Evolutionary conservation across 2,797 vertebrate species (phyloP).

Genomic region (Pteropus rufus): DNA sequence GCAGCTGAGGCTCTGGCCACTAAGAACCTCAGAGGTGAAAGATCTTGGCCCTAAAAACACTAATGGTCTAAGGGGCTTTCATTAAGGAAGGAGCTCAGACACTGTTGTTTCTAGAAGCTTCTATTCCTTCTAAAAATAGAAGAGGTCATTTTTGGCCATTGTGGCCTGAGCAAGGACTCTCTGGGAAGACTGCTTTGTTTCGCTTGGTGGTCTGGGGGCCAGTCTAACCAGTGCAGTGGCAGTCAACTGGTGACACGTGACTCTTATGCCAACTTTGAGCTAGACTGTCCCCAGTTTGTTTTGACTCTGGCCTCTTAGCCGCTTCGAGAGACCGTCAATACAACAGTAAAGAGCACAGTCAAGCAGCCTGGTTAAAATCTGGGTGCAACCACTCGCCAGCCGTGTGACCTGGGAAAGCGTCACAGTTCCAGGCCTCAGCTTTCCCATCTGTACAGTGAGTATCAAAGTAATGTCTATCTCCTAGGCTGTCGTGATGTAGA

Average conservation of each 20-base stretch:
- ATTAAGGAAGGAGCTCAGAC: not conserved
- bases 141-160: not conserved
- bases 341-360: not conserved
- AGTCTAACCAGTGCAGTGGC: accelerated
- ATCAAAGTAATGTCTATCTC: accelerated
- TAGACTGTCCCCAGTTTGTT: not conserved
- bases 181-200: not conserved
- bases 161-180: not conserved
- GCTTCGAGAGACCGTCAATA: accelerated
- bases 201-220: not conserved
- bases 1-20: not conserved
- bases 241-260: accelerated
- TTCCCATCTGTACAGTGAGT: not conserved
- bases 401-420: not conserved
- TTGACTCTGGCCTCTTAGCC: not conserved
- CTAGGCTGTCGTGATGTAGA: accelerated
- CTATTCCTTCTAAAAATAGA: not conserved
- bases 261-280: not conserved
- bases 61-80: not conserved
- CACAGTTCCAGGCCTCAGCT: not conserved
- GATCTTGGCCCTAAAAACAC: not conserved
- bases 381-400: not conserved
- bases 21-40: not conserved
- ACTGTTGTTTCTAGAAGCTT: not conserved
- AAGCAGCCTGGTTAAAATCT: not conserved